These are phyloP conservation scores for Tuberolachnus salignus DNA, from an alignment of 2,888 invertebrate species.

Conservation along the genomic window DNA sequence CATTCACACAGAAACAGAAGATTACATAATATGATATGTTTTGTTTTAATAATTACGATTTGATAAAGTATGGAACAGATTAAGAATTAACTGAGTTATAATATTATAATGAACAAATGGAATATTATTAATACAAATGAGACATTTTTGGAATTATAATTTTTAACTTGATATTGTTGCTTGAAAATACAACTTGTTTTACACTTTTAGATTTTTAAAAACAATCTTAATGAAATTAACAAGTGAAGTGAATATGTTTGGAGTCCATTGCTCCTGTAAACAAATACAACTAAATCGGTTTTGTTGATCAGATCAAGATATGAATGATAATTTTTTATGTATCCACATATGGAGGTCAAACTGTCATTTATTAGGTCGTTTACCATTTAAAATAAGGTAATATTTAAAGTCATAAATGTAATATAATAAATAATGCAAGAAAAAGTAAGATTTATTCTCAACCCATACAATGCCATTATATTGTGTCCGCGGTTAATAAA, in stretches of 20 bases:
- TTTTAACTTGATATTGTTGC: not conserved
- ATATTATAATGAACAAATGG: not conserved
- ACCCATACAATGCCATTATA: too few relatives aligned
- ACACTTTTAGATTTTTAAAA: conserved; percentile 31
- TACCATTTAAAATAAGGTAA: too few relatives aligned
- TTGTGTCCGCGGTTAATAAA: too few relatives aligned
- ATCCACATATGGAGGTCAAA: too few relatives aligned
- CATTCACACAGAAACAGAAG: too few relatives aligned
- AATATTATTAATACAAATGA: not conserved
- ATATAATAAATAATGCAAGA: too few relatives aligned
- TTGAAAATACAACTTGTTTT: not conserved
- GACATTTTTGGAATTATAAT: too few relatives aligned
- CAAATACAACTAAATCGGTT: conserved; percentile 68
- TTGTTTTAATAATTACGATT: conserved; percentile 37
- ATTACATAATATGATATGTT: not conserved
- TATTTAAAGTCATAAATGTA: too few relatives aligned
- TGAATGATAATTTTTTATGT: conserved; percentile 78
- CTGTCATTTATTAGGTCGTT: too few relatives aligned
- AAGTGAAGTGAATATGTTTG: conserved; percentile 79
- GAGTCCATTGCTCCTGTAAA: conserved; percentile 84
- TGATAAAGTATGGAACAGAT: conserved; percentile 1
- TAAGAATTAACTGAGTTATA: conserved; percentile 31
- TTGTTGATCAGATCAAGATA: conserved; percentile 77
- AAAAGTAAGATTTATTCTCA: too few relatives aligned
- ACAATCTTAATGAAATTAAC: conserved; percentile 67